These are phyloP conservation scores for Nylanderia fulva DNA, from an alignment of 1,140 invertebrate genomes.

Conservation along the genomic window DNA sequence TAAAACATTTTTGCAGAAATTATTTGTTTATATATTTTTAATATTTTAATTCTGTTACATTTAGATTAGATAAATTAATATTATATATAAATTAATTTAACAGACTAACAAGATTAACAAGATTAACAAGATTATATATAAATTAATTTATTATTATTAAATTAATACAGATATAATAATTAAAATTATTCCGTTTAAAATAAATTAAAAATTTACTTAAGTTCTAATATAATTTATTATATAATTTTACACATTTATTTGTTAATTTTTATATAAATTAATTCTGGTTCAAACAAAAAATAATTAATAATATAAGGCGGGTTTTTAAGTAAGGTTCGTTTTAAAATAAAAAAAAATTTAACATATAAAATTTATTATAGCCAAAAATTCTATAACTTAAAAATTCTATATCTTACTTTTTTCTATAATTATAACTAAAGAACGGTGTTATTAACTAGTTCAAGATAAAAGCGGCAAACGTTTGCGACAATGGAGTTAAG, in stretches of 20 bases:
- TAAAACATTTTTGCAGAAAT: not conserved
- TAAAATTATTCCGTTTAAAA: not conserved
- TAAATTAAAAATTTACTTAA: constrained; percentile 4
- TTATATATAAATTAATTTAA: not conserved
- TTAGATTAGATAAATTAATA: no score
- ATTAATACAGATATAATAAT: not conserved
- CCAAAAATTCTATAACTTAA: no score
- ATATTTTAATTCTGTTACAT: not conserved
- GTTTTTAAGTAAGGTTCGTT: no score
- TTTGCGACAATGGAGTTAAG: no score
- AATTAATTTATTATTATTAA: not conserved
- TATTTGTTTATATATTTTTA: not conserved
- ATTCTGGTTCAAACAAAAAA: not conserved
- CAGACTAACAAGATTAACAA: no score
- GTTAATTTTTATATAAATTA: not conserved
- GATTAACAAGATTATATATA: no score
- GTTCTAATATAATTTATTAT: not conserved
- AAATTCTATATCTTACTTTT: no score
- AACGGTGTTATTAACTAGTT: no score
- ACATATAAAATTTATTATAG: no score
- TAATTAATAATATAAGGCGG: not conserved
- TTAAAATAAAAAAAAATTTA: no score
- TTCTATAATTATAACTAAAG: no score
- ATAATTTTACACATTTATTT: not conserved
- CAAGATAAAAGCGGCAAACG: no score